Percentiles rank a stretch among this genome's conserved stretches.
Conservation (phyloP, 2,113 vertebrate species). For the Oryctolagus cuniculus region mOryCun1.1 NC_091434.1:115391001-115391500, state of each 20-base stretch:
- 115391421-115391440: background rate
- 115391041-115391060: no score
- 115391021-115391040: background rate
- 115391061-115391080: background rate
- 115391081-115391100: background rate
- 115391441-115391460: background rate
- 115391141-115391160: background rate
- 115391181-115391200: background rate
- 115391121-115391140: background rate
- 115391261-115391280: background rate
- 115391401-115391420: background rate
- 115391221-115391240: background rate
- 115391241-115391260: background rate
- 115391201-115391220: background rate
- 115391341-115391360: background rate
- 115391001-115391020: accelerated
- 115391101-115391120: background rate
- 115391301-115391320: background rate
- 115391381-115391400: background rate
- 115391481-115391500: background rate
- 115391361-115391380: background rate
- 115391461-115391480: background rate
- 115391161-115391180: background rate
- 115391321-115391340: background rate
- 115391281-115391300: background rate